Evolutionary conservation across 2,888 invertebrate species (phyloP).

Genomic region (Sesia apiformis): DNA sequence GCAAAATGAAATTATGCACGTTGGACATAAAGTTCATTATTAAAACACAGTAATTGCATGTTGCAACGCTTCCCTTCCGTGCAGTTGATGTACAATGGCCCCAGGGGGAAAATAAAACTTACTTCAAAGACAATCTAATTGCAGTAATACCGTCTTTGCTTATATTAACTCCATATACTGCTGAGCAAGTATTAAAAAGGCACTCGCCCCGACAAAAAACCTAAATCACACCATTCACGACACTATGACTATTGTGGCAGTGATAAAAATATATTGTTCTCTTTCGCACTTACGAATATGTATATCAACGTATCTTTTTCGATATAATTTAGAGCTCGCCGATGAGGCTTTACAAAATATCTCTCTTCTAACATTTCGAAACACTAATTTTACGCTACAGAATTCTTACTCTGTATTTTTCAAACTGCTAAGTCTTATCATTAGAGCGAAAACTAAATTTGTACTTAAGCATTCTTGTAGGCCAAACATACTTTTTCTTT

Average conservation of each 20-base stretch:
- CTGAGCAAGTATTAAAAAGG: slow-evolving; percentile 27
- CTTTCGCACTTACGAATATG: slow-evolving; percentile 34
- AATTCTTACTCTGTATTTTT: no score
- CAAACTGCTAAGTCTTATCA: background rate
- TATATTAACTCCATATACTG: background rate
- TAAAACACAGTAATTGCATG: no score
- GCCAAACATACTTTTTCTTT: background rate
- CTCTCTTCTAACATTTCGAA: slow-evolving; percentile 40
- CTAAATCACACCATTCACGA: slow-evolving; percentile 18
- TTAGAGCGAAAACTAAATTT: background rate
- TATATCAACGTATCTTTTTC: slow-evolving; percentile 27
- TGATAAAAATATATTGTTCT: slow-evolving; percentile 62
- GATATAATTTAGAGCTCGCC: slow-evolving; percentile 43
- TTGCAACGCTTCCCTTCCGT: no score
- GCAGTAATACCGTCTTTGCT: background rate
- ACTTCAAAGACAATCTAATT: no score
- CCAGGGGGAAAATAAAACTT: no score
- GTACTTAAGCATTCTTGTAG: background rate
- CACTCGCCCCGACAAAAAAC: slow-evolving; percentile 19
- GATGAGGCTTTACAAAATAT: slow-evolving; percentile 52
- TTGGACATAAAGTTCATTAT: no score
- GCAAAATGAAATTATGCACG: no score
- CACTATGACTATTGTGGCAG: slow-evolving; percentile 56
- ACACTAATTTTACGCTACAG: background rate
- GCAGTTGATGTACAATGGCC: no score